These are phyloP conservation scores for Cisticola juncidis DNA, from an alignment of 2,113 vertebrate species.

Conservation along the genomic window DNA sequence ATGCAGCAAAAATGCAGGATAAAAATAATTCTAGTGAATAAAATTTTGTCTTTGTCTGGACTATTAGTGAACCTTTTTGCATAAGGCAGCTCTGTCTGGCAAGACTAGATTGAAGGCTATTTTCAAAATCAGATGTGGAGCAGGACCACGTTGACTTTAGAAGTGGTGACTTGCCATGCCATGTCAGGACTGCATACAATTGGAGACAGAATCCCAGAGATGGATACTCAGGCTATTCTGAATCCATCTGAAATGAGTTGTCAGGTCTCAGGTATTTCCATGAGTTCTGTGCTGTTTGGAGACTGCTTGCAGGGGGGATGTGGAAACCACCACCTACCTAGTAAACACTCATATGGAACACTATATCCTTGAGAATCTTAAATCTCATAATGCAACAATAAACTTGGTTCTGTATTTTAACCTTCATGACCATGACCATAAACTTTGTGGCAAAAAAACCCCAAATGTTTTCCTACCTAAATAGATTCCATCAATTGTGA, in stretches of 20 bases:
- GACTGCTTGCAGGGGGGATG: background rate
- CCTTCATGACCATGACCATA: background rate
- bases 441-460: background rate
- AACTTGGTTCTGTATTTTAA: background rate
- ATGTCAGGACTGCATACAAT: background rate
- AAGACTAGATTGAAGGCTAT: background rate
- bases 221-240: background rate
- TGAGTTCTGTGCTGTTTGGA: background rate
- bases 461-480: background rate
- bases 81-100: background rate
- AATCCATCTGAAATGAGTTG: background rate
- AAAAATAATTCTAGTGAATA: background rate
- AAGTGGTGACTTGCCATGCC: background rate
- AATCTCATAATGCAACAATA: background rate
- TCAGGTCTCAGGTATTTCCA: background rate
- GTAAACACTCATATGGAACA: background rate
- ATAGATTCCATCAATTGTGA: background rate
- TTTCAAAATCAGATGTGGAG: background rate
- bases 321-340: background rate
- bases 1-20: background rate
- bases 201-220: background rate
- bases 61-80: background rate
- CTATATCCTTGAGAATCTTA: background rate
- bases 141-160: background rate
- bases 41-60: background rate